phyloP scores from a whole-genome alignment of 2,113 vertebrate genomes.

The Megaleporinus macrocephalus region DNA sequence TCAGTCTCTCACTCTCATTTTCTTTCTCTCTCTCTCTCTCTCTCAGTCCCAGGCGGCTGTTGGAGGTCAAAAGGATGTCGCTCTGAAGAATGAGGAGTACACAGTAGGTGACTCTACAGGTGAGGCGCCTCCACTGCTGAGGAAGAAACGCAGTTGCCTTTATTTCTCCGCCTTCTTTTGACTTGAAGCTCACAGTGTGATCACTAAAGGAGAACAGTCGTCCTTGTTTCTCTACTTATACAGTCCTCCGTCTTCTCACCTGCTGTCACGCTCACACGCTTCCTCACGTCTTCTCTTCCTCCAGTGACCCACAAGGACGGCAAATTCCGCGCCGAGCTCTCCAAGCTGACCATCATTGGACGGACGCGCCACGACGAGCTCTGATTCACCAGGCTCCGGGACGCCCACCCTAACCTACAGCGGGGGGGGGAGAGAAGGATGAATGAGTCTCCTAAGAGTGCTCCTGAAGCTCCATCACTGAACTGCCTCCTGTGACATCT shows the following conservation, averaged over 20 bases:
- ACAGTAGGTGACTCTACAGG: conserved; percentile 85
- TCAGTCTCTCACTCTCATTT: conserved; percentile 16
- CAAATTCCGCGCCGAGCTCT: conserved; percentile 89
- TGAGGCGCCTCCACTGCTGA: conserved; percentile 59
- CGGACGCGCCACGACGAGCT: conserved; percentile 81
- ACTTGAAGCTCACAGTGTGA: background rate
- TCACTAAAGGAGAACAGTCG: too few species aligned
- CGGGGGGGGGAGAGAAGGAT: background rate
- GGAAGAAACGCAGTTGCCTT: background rate
- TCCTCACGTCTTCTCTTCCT: conserved; percentile 32
- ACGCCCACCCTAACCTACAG: conserved; percentile 4
- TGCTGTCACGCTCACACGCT: conserved; percentile 24
- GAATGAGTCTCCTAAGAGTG: conserved; percentile 5
- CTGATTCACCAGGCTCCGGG: conserved; percentile 68
- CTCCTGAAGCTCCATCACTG: conserved; percentile 10
- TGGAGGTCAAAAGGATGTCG: conserved; percentile 80
- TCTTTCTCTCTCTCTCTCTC: background rate
- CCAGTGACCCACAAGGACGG: conserved; percentile 89
- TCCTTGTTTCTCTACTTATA: background rate
- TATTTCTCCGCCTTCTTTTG: background rate
- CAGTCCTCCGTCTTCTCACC: background rate
- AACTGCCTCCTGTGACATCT: conserved; percentile 13
- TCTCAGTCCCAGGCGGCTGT: conserved; percentile 84
- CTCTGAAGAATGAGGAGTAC: conserved; percentile 88
- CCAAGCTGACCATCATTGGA: conserved; percentile 86